Base-by-base conservation (phyloP, 1,140 invertebrate species). In the Agrypnia vestita region DNA sequence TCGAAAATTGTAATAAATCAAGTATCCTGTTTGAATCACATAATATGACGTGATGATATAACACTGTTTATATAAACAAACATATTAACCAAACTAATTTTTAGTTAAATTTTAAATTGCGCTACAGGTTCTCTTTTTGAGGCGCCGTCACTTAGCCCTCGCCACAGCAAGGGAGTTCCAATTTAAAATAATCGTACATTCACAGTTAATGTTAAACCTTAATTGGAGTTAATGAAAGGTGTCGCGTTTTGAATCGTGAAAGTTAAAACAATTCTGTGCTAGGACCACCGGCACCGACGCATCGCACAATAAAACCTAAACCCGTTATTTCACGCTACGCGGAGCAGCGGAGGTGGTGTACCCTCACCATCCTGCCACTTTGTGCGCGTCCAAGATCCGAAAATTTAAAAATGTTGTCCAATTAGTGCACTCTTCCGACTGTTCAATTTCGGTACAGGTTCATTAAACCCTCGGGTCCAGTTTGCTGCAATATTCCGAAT, bases 371-470 rank as follows among this genome's bases (percentile, higher is more conserved):
- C 44, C 71, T 55, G 51, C 9, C 19, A 25, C 49, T 53, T 74
- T 15, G 49, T 11, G 8, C 13, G 19, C 51, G n/a, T 44, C 6
- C 35, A n/a, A n/a, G 15, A 19, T n/a, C 44, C 55, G 55, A 73
- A 55, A 73, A 43, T 13, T 1, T 9, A 73, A 73, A n/a, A 35
- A 73, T 44, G 53, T 72, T 13, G 9, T 19, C 53, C 49, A 74
- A 74, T 74, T 74, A 74, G 49, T 74, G 13, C 71, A 56, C 71
- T 74, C 53, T 55, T 55, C 25, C 71, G 71, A 56, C 51, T 56
- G 49, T 74, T 17, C 46, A 15, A 49, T 74, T 35, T 35, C 71
- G 25, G 35, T 47, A 73, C 53, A 43, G 71, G 71, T 74, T 56
- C 71, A 44, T 56, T 74, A 25, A 74, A 74, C 71, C 17, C 35